phyloP scores from a whole-genome alignment of 35 echinoderm and acorn worm species.

The Anneissia japonica region DNA sequence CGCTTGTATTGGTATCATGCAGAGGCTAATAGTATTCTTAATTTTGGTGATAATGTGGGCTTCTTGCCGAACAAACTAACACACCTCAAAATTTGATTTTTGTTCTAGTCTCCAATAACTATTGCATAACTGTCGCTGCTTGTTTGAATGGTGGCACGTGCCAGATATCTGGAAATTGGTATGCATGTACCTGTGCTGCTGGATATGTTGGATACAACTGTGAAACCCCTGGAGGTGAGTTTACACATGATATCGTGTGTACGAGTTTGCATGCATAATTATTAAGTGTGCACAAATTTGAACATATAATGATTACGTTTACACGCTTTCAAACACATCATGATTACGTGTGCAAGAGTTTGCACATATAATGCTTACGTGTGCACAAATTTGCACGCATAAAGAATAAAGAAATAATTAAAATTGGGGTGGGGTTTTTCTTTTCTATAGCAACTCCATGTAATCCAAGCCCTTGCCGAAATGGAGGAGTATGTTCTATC shows the following conservation, averaged over 20 bases:
- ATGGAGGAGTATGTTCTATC: conserved; percentile 21
- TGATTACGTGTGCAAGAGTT: neutral
- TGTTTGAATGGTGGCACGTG: conserved; percentile 50
- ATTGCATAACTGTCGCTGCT: neutral
- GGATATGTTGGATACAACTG: conserved; percentile 39
- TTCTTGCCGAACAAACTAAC: no score
- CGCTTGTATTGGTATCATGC: no score
- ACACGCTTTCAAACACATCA: neutral
- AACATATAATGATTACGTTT: neutral
- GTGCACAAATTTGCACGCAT: no score
- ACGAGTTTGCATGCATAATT: neutral
- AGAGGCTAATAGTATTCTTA: no score
- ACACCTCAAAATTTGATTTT: no score
- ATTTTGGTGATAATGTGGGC: no score
- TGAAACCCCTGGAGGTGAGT: conserved; percentile 12
- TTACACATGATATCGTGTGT: neutral
- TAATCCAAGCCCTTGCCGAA: conserved; percentile 3
- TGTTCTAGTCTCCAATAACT: neutral
- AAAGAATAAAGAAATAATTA: no score
- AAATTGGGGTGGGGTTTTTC: no score
- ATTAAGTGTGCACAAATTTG: neutral
- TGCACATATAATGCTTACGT: neutral
- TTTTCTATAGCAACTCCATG: conserved; percentile 19
- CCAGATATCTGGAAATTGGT: neutral
- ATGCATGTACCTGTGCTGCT: conserved; percentile 25